Base-by-base conservation (phyloP, 2,888 invertebrate genomes). In the Periphyllus acericola region DNA sequence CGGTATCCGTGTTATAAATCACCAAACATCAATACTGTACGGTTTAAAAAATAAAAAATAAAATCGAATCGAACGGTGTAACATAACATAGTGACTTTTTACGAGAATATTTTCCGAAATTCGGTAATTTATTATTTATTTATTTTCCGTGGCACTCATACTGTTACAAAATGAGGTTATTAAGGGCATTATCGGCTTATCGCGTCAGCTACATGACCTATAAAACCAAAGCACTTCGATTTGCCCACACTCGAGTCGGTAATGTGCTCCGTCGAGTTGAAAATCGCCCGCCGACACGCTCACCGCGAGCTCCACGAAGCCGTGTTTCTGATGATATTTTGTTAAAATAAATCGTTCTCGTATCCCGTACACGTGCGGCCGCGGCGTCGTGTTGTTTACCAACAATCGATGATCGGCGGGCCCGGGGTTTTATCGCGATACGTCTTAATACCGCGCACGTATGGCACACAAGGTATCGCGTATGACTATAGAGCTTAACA, bases 161-260 rank as follows among this genome's bases (percentile, higher is more conserved):
- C 25, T 0, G 17, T 66, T n/a, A n/a, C 34, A 74, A 60, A n/a
- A 66, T 46, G 4, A 66, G 19, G 25, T 78, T 78, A 34, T 46
- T 66, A 29, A 36, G 4, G 21, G 55, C 40, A 60, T 79, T 80
- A n/a, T n/a, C 72, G 60, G 72, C 40, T 72, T 86, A 60, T 80
- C 68, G 75, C 68, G 75, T 86, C 52, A 5, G 8, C 9, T 36
- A 71, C 79, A 72, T 32, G 36, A 60, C 29, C 36, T 86, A 80
- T 85, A 60, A 79, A 75, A 72, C n/a, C 71, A 0, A 72, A 80
- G 25, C 29, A 32, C 79, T 80, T 86, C 32, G 11, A n/a, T 46
- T n/a, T 78, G 34, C 34, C n/a, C 46, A 21, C 17, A 66, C 66
- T 80, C 11, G n/a, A 29, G 25, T 83, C n/a, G 29, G 25, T 46